These are phyloP conservation scores for Chaunax sp. DNA, from an alignment of 2,797 vertebrate species.

Conservation along the genomic window DNA sequence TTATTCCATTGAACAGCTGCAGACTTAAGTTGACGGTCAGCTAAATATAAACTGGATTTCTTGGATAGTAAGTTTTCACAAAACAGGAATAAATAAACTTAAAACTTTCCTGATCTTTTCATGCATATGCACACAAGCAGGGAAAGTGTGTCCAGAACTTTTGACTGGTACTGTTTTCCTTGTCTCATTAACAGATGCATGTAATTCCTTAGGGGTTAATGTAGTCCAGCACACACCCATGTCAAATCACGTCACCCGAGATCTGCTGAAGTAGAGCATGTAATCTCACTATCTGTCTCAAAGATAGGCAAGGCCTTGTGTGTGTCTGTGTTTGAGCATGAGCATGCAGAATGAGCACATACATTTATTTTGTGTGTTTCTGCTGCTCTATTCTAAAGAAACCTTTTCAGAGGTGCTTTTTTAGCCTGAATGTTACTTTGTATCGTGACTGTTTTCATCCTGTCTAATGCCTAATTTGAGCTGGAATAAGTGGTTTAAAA, in stretches of 20 bases:
- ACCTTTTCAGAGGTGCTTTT: slow-evolving; percentile 3
- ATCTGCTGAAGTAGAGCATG: slow-evolving; percentile 78
- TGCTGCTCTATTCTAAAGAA: slow-evolving; percentile 23
- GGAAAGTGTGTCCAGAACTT: not conserved
- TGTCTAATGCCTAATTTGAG: slow-evolving; percentile 30
- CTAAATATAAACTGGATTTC: slow-evolving; percentile 67
- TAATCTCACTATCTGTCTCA: slow-evolving; percentile 70
- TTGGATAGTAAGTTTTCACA: slow-evolving; percentile 45
- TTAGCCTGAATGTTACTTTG: slow-evolving; percentile 18
- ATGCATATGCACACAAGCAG: slow-evolving; percentile 1
- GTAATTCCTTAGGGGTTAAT: slow-evolving; percentile 27
- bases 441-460: not conserved
- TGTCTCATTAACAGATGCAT: not conserved
- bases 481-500: slow-evolving; percentile 48
- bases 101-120: not conserved
- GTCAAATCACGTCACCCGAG: slow-evolving; percentile 64
- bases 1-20: slow-evolving; percentile 39
- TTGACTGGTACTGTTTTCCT: not conserved
- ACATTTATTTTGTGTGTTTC: slow-evolving; percentile 57
- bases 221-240: slow-evolving; percentile 38
- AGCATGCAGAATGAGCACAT: slow-evolving; percentile 26
- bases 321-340: not conserved
- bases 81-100: slow-evolving; percentile 15
- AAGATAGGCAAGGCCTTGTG: slow-evolving; percentile 38
- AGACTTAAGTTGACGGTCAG: slow-evolving; percentile 22